Evolutionary conservation across 1,140 invertebrate genomes (phyloP), one percentile per base, ranked within the genome.

Genomic region (Anoplolepis gracilipes): DNA sequence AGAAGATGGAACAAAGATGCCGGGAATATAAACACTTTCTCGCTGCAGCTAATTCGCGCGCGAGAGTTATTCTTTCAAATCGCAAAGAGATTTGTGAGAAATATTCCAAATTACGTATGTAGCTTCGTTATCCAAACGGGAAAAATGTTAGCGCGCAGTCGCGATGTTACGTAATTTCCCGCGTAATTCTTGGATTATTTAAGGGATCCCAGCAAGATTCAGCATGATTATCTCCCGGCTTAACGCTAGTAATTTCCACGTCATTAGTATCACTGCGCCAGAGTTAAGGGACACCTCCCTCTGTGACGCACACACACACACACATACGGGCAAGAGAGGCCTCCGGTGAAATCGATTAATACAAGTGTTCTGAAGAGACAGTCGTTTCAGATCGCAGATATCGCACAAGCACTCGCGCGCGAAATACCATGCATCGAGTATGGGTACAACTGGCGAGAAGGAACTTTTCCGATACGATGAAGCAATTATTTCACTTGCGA

Each of bases 181-280:
- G 33, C 36, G 53, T 55, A n/a, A 25, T 55, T 57, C 46, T 69
- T 13, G 53, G 67, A 28, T 46, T 39, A 73, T 79, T 39, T 67
- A 1, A 8, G 22, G 39, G 53, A 81, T 28, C 25, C 49, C 77
- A 16, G 1, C 10, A 36, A 79, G 64, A 79, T 82, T 59, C 53
- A 42, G 36, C 67, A 30, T 11, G 65, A 81, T 81, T 72, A 70
- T 81, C 33, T 72, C 11, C n/a, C 19, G 22, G 59, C 75, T 46
- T 22, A 25, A 3, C 3, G 61, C 16, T 19, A 25, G 67, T 46
- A 82, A 82, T 82, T 82, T 82, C 36, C 67, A 59, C 53, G 53
- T 82, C 78, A 53, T 82, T 82, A 82, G 78, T 73, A 59, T 46
- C 67, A 42, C n/a, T 82, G 76, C 10, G 62, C 77, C n/a, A n/a